phyloP scores from a whole-genome alignment of 35 echinoderm and acorn worm species.

The Apostichopus californicus region DNA sequence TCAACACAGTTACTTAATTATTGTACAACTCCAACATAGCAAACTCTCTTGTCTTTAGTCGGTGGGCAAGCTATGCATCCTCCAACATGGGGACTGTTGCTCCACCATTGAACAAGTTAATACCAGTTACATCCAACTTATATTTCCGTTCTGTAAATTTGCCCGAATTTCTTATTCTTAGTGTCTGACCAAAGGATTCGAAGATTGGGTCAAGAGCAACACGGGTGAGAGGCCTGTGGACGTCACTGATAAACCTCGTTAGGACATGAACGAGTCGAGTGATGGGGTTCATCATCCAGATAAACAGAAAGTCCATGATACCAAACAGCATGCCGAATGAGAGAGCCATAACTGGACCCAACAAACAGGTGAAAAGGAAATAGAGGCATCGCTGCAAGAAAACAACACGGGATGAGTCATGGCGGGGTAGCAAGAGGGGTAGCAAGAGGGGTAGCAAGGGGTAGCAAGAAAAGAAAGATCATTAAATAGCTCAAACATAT shows the following conservation, averaged over 20 bases:
- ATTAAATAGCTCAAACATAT: not conserved
- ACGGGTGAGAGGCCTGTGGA: not conserved
- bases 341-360: constrained; percentile 55
- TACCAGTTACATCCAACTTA: not conserved
- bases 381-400: constrained; percentile 50
- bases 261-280: constrained; percentile 24
- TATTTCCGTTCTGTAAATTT: not conserved
- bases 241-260: constrained; percentile 12
- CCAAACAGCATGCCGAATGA: constrained; percentile 51
- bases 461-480: no score
- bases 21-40: no score
- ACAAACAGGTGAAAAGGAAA: constrained; percentile 30
- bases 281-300: constrained; percentile 57
- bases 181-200: not conserved
- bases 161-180: not conserved
- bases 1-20: no score
- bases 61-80: no score
- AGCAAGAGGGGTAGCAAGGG: no score
- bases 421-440: no score
- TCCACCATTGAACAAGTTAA: not conserved
- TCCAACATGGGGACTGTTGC: no score
- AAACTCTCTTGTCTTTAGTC: no score
- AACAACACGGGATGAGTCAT: no score
- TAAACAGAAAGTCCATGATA: constrained; percentile 50
- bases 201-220: not conserved